Evolutionary conservation across 2,113 vertebrate species (phyloP).

Genomic region (Corynorhinus townsendii): DNA sequence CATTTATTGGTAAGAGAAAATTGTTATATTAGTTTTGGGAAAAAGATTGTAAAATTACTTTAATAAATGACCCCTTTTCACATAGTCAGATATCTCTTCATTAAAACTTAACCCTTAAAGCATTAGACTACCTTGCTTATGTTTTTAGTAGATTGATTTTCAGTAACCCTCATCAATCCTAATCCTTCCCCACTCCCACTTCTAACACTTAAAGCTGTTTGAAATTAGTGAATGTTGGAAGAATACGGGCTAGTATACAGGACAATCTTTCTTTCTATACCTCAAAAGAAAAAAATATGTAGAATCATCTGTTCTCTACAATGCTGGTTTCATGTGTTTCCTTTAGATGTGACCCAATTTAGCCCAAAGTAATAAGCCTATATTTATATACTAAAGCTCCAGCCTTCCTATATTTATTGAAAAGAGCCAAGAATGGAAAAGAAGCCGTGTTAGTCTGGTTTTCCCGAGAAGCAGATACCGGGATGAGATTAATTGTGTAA

Average conservation of each 20-base stretch:
- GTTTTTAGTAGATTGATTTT: conserved; percentile 1
- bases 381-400: not conserved
- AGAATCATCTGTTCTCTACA: not conserved
- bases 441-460: not conserved
- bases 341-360: not conserved
- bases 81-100: not conserved
- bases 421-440: not conserved
- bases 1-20: not conserved
- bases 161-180: not conserved
- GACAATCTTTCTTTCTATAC: not conserved
- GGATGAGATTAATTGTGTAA: not conserved
- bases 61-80: not conserved
- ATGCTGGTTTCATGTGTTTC: not conserved
- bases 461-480: not conserved
- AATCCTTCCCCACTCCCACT: not conserved
- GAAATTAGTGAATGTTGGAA: not conserved
- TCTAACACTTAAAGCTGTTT: not conserved
- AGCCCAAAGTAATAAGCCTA: not conserved
- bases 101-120: not conserved
- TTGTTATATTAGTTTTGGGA: not conserved
- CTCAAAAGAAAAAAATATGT: not conserved
- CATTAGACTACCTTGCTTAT: not conserved
- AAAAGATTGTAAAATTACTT: not conserved
- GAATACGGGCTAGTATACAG: not conserved
- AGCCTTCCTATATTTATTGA: not conserved